Evolutionary conservation across 2,113 vertebrate species (phyloP).

Genomic region (Egretta garzetta): DNA sequence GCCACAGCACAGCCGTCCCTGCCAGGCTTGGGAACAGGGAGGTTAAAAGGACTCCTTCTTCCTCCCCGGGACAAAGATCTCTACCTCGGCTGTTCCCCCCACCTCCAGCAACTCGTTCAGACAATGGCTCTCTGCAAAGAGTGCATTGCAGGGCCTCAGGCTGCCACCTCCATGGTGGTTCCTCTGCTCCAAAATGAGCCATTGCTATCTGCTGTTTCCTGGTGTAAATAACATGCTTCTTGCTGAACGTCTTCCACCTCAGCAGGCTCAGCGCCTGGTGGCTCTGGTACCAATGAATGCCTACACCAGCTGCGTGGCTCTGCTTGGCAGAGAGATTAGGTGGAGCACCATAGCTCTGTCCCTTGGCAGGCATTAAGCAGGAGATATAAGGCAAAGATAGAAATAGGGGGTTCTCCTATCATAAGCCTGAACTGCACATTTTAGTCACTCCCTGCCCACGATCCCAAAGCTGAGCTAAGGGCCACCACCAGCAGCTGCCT

Average conservation of each 20-base stretch:
- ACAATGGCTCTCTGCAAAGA: background rate
- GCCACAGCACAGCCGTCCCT: background rate
- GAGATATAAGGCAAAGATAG: rapidly evolving
- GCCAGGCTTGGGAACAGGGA: background rate
- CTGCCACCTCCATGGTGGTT: background rate
- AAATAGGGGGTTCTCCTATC: background rate
- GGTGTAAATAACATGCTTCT: background rate
- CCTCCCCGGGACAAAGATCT: background rate
- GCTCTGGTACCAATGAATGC: rapidly evolving
- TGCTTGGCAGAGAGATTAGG: background rate
- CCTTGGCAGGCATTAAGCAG: background rate
- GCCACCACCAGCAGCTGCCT: background rate
- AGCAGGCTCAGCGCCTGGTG: background rate
- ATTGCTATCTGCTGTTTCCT: background rate
- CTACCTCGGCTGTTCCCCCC: background rate
- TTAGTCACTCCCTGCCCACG: rapidly evolving
- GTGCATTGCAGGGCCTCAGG: rapidly evolving
- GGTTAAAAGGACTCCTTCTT: background rate
- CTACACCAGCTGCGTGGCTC: rapidly evolving
- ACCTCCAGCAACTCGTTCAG: rapidly evolving
- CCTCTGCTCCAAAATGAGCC: background rate
- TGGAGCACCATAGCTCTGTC: background rate
- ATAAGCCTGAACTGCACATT: background rate
- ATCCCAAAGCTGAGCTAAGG: background rate
- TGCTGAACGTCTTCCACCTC: background rate